These are phyloP conservation scores for Trichechus manatus DNA, from an alignment of 2,113 vertebrate species.

Conservation along the genomic window DNA sequence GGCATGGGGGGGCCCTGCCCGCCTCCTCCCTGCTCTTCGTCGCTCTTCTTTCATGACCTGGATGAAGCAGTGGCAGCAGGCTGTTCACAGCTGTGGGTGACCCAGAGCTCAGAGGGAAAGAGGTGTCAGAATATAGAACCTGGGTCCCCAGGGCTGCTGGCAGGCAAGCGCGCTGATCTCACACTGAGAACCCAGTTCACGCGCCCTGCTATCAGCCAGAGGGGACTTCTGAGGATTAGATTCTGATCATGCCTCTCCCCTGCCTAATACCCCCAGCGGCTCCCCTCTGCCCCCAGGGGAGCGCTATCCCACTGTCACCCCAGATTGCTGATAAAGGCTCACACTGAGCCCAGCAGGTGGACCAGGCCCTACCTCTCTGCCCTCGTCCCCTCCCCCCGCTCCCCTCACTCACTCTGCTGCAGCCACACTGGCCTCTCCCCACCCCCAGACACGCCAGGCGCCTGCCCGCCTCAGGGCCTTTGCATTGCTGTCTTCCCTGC, in stretches of 20 bases:
- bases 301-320: background rate
- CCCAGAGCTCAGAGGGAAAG: background rate
- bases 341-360: fast-evolving
- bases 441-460: background rate
- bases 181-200: background rate
- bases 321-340: background rate
- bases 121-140: background rate
- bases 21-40: background rate
- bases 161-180: fast-evolving
- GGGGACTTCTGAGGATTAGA: background rate
- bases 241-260: background rate
- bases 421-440: background rate
- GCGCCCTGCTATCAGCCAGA: background rate
- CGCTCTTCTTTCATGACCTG: background rate
- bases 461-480: background rate
- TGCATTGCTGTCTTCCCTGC: background rate
- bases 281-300: background rate
- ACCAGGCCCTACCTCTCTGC: fast-evolving
- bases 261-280: background rate
- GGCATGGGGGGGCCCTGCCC: too few relatives aligned
- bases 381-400: fast-evolving
- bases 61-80: background rate
- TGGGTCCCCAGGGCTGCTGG: background rate
- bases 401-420: background rate
- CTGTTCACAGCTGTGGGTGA: background rate